Conservation (phyloP, 2,888 invertebrate species). For the Oscheius sp. region DNA sequence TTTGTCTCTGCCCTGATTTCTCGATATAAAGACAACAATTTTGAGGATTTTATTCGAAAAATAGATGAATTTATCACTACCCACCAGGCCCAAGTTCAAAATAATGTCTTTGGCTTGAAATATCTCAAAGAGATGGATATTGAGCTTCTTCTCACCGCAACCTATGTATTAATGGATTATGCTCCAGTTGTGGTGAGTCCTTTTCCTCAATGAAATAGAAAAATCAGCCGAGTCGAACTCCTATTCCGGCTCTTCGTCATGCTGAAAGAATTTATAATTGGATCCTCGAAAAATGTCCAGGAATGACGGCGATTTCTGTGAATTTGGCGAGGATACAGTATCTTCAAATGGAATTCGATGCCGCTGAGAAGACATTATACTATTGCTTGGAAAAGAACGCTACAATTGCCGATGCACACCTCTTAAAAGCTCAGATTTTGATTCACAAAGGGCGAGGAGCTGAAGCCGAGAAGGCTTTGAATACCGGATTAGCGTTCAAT, state of each 20-base stretch:
- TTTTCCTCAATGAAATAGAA: background rate
- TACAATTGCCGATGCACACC: constrained; percentile 84
- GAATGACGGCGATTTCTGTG: constrained; percentile 71
- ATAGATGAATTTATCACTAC: constrained; percentile 29
- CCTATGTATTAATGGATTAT: constrained; percentile 51
- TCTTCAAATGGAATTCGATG: constrained; percentile 78
- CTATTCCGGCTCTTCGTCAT: constrained; percentile 16
- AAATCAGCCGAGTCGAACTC: constrained; percentile 9
- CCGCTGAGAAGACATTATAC: constrained; percentile 80
- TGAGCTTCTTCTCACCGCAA: constrained; percentile 38
- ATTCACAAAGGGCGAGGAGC: constrained; percentile 55
- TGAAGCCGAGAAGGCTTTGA: constrained; percentile 49
- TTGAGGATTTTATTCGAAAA: constrained; percentile 39
- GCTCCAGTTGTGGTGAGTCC: constrained; percentile 40
- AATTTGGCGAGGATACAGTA: constrained; percentile 84
- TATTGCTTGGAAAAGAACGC: constrained; percentile 80
- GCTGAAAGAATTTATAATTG: constrained; percentile 16
- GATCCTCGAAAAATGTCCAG: constrained; percentile 19
- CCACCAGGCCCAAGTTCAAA: constrained; percentile 12
- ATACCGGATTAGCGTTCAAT: constrained; percentile 83
- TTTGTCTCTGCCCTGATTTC: constrained; percentile 40
- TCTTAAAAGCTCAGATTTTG: constrained; percentile 80
- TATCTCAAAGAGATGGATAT: constrained; percentile 37
- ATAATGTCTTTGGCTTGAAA: constrained; percentile 36
- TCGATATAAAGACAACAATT: constrained; percentile 41